Percentiles rank a stretch among this genome's conserved stretches.
Evolutionary conservation across 2,888 invertebrate genomes (phyloP).

Genomic region (Dinocampus coccinellae): DNA sequence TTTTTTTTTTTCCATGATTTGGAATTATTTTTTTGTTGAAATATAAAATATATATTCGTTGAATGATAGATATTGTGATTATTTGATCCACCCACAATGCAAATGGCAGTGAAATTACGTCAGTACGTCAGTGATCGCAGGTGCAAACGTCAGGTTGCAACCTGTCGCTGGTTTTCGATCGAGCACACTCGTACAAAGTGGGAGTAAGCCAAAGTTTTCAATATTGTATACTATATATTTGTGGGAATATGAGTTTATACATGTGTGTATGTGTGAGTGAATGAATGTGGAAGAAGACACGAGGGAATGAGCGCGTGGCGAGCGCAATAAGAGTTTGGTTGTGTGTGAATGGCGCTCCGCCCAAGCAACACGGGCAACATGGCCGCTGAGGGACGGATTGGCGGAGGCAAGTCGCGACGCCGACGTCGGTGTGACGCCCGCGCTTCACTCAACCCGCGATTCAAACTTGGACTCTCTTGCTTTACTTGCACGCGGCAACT

Average conservation of each 20-base stretch:
- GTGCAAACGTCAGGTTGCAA: slow-evolving; percentile 49
- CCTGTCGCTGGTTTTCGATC: slow-evolving; percentile 32
- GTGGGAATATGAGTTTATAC: not conserved
- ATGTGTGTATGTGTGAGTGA: not conserved
- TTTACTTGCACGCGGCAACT: slow-evolving; percentile 51
- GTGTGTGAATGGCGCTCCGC: slow-evolving; percentile 73
- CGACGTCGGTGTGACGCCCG: slow-evolving; percentile 68
- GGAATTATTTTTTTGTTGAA: too few species aligned
- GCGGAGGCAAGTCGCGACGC: slow-evolving; percentile 72
- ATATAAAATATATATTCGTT: too few species aligned
- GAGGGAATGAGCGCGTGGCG: slow-evolving; percentile 3
- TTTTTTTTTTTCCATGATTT: too few species aligned
- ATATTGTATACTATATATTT: not conserved
- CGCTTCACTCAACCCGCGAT: slow-evolving; percentile 63
- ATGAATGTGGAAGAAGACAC: not conserved
- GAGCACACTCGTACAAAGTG: not conserved
- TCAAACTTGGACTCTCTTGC: slow-evolving; percentile 34
- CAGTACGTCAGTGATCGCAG: slow-evolving; percentile 56
- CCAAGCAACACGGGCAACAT: slow-evolving; percentile 74
- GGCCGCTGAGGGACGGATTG: slow-evolving; percentile 76
- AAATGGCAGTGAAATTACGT: slow-evolving; percentile 33
- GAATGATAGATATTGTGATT: not conserved
- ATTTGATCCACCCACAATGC: not conserved
- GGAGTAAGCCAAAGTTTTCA: not conserved
- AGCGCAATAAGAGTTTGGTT: slow-evolving; percentile 25